Percentiles rank a stretch among this genome's conserved stretches.
phyloP scores from a whole-genome alignment of 2,888 invertebrate genomes.

The Abscondita cerata region DNA sequence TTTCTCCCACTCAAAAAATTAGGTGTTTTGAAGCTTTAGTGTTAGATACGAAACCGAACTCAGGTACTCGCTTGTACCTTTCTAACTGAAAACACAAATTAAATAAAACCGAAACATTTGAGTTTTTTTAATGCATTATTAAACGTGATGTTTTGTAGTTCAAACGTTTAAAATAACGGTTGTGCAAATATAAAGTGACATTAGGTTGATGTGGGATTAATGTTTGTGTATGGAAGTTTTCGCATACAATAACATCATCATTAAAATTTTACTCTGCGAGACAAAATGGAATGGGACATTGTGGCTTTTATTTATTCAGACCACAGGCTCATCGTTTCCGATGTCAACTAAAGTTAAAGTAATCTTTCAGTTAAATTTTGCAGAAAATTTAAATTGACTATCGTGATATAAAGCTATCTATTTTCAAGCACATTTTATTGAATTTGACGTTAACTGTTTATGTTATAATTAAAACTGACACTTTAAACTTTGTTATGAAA shows the following conservation, averaged over 20 bases:
- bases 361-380: constrained; percentile 27
- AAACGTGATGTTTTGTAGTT: too few relatives aligned
- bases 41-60: too few relatives aligned
- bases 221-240: constrained; percentile 6
- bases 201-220: constrained; percentile 3
- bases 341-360: constrained; percentile 14
- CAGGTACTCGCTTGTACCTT: too few relatives aligned
- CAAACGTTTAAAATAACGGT: not conserved
- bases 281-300: constrained; percentile 6
- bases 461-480: too few relatives aligned
- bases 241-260: not conserved
- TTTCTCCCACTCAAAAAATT: too few relatives aligned
- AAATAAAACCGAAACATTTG: too few relatives aligned
- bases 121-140: too few relatives aligned
- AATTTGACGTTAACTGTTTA: too few relatives aligned
- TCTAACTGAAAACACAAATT: too few relatives aligned
- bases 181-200: not conserved
- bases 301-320: constrained; percentile 15
- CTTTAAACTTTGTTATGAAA: too few relatives aligned
- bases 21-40: too few relatives aligned
- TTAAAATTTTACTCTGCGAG: not conserved
- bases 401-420: not conserved
- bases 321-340: constrained; percentile 11
- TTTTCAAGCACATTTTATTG: too few relatives aligned
- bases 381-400: constrained; percentile 24